These are phyloP conservation scores for Macquaria australasica DNA, from an alignment of 2,113 vertebrate genomes.

Conservation along the genomic window DNA sequence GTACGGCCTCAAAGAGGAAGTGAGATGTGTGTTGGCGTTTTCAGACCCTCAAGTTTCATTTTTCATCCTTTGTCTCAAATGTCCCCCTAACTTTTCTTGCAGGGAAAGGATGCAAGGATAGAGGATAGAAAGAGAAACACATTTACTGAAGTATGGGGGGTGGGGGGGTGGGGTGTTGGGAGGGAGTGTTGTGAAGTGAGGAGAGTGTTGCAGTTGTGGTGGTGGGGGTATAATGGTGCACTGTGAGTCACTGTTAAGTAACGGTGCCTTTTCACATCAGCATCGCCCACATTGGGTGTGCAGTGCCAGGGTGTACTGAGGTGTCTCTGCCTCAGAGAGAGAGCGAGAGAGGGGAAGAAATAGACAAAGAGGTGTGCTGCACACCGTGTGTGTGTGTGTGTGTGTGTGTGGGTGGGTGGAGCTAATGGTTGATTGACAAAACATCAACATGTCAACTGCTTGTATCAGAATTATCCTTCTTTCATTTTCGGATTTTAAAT, in stretches of 20 bases:
- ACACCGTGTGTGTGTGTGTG: too few relatives aligned
- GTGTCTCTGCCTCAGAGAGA: conserved; percentile 73
- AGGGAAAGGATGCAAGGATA: conserved; percentile 53
- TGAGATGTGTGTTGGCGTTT: conserved; percentile 75
- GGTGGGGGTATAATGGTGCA: conserved; percentile 76
- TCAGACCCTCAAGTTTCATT: conserved; percentile 69
- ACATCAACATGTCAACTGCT: conserved; percentile 10
- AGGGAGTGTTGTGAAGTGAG: conserved; percentile 38
- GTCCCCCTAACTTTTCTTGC: conserved; percentile 63
- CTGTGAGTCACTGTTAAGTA: conserved; percentile 82
- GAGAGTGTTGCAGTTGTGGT: conserved; percentile 63
- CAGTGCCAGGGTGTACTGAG: conserved; percentile 74
- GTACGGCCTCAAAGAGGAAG: conserved; percentile 65
- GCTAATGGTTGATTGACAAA: conserved; percentile 15
- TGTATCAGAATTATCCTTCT: background rate
- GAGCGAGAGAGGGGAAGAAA: conserved; percentile 15
- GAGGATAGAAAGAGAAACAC: conserved; percentile 48
- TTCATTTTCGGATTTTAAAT: background rate
- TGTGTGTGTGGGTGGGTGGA: too few relatives aligned
- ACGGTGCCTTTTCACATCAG: conserved; percentile 76
- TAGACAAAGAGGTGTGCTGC: too few relatives aligned
- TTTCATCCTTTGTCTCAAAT: conserved; percentile 68
- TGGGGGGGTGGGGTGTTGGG: background rate
- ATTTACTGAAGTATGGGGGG: conserved; percentile 45
- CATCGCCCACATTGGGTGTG: conserved; percentile 74